phyloP scores from a whole-genome alignment of 2,888 invertebrate species.

The Lithophane leautieri region DNA sequence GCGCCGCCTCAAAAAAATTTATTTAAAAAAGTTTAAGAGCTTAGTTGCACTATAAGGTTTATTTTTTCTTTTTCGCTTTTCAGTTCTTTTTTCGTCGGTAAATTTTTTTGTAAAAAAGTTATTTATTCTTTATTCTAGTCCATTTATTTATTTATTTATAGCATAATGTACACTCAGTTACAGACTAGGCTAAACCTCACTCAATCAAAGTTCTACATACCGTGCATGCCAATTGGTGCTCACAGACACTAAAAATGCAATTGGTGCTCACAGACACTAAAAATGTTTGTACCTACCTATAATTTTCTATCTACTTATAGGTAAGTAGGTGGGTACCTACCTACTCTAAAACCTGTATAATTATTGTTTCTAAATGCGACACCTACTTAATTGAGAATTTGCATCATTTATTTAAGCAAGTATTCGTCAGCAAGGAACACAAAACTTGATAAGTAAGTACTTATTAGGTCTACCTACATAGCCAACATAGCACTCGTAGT shows the following conservation, averaged over 20 bases:
- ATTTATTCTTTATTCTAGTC: no score
- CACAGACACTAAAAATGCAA: constrained; percentile 25
- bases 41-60: no score
- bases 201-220: neutral
- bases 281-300: constrained; percentile 8
- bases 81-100: no score
- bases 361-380: neutral
- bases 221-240: constrained; percentile 8
- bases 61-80: no score
- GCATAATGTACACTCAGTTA: no score
- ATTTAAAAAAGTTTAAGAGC: no score
- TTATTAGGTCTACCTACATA: neutral
- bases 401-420: neutral
- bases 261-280: constrained; percentile 13
- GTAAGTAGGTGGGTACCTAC: neutral
- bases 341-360: constrained; percentile 1
- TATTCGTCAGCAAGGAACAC: neutral
- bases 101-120: no score
- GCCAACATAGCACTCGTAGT: neutral
- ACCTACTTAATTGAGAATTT: neutral
- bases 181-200: no score
- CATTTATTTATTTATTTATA: no score
- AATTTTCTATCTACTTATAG: neutral
- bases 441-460: neutral
- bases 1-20: no score